These are phyloP conservation scores for Elanus axillaris DNA, from an alignment of 2,113 vertebrate genomes.

Conservation along the genomic window DNA sequence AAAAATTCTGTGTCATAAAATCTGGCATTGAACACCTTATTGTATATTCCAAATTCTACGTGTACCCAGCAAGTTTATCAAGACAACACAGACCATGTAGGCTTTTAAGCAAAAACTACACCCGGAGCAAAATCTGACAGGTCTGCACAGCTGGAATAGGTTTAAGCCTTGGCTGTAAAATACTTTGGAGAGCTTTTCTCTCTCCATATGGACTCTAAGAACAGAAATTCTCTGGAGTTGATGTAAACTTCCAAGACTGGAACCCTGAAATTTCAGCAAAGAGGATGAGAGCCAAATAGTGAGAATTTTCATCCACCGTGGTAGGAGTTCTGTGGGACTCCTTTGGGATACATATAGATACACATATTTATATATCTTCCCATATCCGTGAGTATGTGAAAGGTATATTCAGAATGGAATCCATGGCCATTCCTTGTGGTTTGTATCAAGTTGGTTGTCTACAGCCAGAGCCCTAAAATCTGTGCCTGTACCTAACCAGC, in stretches of 20 bases:
- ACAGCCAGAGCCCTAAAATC: background rate
- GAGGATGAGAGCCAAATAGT: background rate
- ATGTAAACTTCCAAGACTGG: background rate
- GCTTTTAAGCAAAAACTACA: background rate
- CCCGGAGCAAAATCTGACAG: background rate
- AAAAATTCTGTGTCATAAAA: background rate
- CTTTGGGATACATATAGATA: background rate
- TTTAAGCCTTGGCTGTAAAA: background rate
- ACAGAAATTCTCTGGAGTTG: background rate
- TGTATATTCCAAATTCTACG: background rate
- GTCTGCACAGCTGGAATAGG: background rate
- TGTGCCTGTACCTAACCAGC: background rate
- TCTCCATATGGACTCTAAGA: background rate
- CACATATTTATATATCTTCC: accelerated
- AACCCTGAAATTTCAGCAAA: background rate
- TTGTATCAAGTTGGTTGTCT: background rate
- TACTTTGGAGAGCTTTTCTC: background rate
- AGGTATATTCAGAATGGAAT: background rate
- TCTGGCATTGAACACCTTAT: background rate
- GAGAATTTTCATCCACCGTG: background rate
- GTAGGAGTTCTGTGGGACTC: background rate
- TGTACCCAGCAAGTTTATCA: background rate
- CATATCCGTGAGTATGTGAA: background rate
- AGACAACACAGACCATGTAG: background rate
- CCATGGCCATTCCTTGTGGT: background rate